These are phyloP conservation scores for Hippocampus mohnikei DNA, from an alignment of 2,113 vertebrate genomes.

Conservation along the genomic window DNA sequence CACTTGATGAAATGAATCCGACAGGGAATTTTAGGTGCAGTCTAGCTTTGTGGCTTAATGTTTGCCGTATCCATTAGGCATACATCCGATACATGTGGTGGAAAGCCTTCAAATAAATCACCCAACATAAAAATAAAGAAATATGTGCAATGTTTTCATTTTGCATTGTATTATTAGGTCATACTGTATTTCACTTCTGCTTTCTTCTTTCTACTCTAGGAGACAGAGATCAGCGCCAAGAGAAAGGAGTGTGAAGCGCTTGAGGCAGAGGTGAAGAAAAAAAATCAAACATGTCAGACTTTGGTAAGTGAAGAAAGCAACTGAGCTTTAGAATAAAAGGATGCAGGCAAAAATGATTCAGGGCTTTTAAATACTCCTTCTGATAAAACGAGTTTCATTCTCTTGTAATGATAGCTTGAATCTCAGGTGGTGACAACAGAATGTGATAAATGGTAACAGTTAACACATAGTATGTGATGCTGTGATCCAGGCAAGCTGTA, in stretches of 20 bases:
- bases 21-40: slow-evolving; percentile 1
- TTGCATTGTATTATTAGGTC: not conserved
- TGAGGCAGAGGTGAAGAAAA: slow-evolving; percentile 74
- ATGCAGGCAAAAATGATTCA: slow-evolving; percentile 58
- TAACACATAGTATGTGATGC: slow-evolving; percentile 11
- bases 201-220: slow-evolving; percentile 59
- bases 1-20: slow-evolving; percentile 20
- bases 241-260: slow-evolving; percentile 72
- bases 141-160: not conserved
- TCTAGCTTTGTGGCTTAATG: not conserved
- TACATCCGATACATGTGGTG: not conserved
- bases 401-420: slow-evolving; percentile 37
- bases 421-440: slow-evolving; percentile 35
- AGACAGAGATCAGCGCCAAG: slow-evolving; percentile 74
- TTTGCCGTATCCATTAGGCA: not conserved
- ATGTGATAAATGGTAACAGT: slow-evolving; percentile 42
- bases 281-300: slow-evolving; percentile 79
- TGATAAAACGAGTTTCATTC: slow-evolving; percentile 36
- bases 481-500: not conserved
- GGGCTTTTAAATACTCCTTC: slow-evolving; percentile 41
- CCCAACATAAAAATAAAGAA: not conserved
- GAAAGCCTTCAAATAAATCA: not conserved
- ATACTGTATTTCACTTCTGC: slow-evolving; percentile 19
- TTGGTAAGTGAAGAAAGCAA: slow-evolving; percentile 73
- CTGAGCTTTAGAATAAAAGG: slow-evolving; percentile 44